phyloP scores from a whole-genome alignment of 2,113 vertebrate species.

The Phalacrocorax aristotelis region DNA sequence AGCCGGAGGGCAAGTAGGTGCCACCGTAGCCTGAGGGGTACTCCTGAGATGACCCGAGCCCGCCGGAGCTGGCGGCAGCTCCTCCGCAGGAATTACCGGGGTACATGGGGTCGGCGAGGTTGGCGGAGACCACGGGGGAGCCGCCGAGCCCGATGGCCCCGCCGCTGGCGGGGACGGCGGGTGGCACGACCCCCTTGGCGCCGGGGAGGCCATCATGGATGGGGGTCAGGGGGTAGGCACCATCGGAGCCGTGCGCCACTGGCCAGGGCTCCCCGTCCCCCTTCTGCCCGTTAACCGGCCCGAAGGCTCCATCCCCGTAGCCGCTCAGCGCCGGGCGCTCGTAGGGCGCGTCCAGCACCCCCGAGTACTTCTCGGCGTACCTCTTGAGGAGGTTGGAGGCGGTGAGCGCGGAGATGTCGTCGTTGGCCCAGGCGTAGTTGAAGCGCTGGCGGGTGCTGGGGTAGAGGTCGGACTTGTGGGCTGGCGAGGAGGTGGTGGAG shows the following conservation, averaged over 20 bases:
- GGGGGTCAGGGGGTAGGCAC: conserved; percentile 80
- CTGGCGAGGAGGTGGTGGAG: conserved; percentile 94
- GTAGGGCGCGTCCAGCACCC: conserved; percentile 88
- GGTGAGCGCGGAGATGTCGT: conserved; percentile 94
- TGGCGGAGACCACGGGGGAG: conserved; percentile 80
- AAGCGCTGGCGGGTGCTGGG: conserved; percentile 81
- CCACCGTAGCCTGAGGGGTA: conserved; percentile 85
- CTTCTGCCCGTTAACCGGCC: conserved; percentile 83
- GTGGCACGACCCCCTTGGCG: conserved; percentile 70
- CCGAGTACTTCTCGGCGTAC: conserved; percentile 95
- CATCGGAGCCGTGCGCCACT: conserved; percentile 78
- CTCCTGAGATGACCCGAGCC: conserved; percentile 82
- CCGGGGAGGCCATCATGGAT: conserved; percentile 83
- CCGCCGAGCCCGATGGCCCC: conserved; percentile 76
- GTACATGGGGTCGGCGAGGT: conserved; percentile 87
- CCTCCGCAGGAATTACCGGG: conserved; percentile 74
- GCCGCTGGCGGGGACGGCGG: conserved; percentile 44
- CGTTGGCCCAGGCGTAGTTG: conserved; percentile 96
- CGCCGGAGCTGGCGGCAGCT: conserved; percentile 1
- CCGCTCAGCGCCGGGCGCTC: conserved; percentile 81
- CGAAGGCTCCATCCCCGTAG: conserved; percentile 83
- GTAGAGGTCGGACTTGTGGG: conserved; percentile 90
- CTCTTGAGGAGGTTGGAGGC: conserved; percentile 97
- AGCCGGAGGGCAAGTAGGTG: conserved; percentile 88
- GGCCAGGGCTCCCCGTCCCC: conserved; percentile 90